Evolutionary conservation across 2,888 invertebrate species (phyloP).

Genomic region (Chromoteleia sp.): DNA sequence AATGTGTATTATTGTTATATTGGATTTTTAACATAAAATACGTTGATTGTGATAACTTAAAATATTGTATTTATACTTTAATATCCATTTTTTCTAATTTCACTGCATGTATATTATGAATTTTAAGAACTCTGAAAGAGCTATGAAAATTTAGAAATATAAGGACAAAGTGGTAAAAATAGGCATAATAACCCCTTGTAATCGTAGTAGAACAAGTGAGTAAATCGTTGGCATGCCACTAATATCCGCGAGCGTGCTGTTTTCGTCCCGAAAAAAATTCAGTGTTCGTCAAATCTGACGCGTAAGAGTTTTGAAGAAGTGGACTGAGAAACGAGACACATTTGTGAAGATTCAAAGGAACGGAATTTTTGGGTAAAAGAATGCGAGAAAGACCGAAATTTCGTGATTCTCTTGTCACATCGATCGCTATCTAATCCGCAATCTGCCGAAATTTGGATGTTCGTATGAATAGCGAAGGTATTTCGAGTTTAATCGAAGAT

Average conservation of each 20-base stretch:
- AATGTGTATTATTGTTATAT: too few species aligned
- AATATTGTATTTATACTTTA: too few species aligned
- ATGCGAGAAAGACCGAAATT: constrained; percentile 24
- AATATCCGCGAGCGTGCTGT: constrained; percentile 57
- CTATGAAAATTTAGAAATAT: too few species aligned
- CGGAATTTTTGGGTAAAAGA: constrained; percentile 6
- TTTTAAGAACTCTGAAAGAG: too few species aligned
- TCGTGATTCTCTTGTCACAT: constrained; percentile 15
- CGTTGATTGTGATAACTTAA: too few species aligned
- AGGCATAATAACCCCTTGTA: background rate
- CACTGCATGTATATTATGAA: too few species aligned
- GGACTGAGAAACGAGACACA: background rate
- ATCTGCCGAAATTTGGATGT: constrained; percentile 25
- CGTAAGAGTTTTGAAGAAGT: constrained; percentile 83
- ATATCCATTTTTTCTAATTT: too few species aligned
- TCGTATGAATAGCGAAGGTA: constrained; percentile 46
- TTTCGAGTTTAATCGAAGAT: constrained; percentile 30
- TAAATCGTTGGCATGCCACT: constrained; percentile 55
- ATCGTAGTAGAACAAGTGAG: background rate
- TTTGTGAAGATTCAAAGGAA: background rate
- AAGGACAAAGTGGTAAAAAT: too few species aligned
- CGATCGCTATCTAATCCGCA: constrained; percentile 47
- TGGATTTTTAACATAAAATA: too few species aligned
- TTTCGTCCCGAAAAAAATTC: background rate
- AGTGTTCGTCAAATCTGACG: constrained; percentile 78